Base-by-base conservation (phyloP, 2,113 vertebrate species). In the Hystrix cristata region DNA sequence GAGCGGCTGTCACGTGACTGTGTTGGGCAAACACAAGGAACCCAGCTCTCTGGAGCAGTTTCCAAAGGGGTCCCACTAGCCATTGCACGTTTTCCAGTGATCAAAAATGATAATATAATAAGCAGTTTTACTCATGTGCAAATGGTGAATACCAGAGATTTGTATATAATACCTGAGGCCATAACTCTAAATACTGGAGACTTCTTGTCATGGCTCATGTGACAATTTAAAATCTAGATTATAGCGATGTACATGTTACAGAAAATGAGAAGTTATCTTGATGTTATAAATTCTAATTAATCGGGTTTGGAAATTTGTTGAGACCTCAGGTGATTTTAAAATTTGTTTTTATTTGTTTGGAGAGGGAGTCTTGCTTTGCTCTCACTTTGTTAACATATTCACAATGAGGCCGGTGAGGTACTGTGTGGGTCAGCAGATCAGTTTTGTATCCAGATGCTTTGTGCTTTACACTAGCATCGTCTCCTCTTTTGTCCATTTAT, bases 241-340 rank as follows among this genome's bases (percentile, higher is more conserved):
- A 46, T 0, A 48, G 25, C 79, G n/a, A 51, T 76, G 78, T 82
- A 55, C 13, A 13, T 87, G 48, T 19, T 48, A 16, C 27, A 60
- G 55, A 29, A 81, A 69, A 82, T 91, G 43, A 19, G 7, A 67
- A 93, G 87, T 78, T 27, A 29, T 29, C 74, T 31, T 98, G 95
- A 87, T 93, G 95, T 97, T 96, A 72, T 96, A 98, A 95, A 94
- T 97, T 97, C 91, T 93, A 92, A 95, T 97, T 97, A 98, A 94
- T 98, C 90, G 96, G 92, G 95, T 51, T 90, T 96, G 67, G 72
- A 86, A 85, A 81, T 27, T 76, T 81, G 51, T 57, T 91, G 78
- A 91, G 51, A 72, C 31, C 38, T 43, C 18, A 53, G 46, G 53
- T 93, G 51, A 74, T 46, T 89, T 46, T 18, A 11, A 31, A 69